Percentiles rank a stretch among this genome's conserved stretches.
Evolutionary conservation across 1,140 invertebrate species (phyloP).

Genomic region (Galendromus occidentalis): DNA sequence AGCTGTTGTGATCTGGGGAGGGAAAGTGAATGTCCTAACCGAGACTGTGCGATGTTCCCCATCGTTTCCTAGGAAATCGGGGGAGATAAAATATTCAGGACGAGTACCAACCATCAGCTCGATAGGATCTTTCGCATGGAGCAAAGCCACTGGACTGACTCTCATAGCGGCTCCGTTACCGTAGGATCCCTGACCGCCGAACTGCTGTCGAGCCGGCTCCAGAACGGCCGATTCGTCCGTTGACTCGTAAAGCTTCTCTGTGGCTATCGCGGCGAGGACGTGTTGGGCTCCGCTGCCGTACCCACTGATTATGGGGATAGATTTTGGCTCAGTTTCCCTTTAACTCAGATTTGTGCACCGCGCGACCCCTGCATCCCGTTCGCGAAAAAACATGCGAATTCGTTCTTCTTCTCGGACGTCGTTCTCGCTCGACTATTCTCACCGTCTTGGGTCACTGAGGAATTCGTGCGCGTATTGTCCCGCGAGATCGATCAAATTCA

Average conservation of each 20-base stretch:
- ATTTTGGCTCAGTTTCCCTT: not conserved
- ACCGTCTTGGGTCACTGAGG: not conserved
- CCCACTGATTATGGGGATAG: not conserved
- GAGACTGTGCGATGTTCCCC: too few relatives aligned
- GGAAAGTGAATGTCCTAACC: not conserved
- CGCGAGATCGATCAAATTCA: conserved; percentile 27
- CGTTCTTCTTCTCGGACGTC: too few relatives aligned
- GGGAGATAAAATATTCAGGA: conserved; percentile 7
- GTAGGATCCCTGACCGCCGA: conserved; percentile 47
- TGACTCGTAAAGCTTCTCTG: conserved; percentile 20
- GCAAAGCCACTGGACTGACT: conserved; percentile 45
- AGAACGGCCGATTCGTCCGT: conserved; percentile 39
- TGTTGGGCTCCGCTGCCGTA: not conserved
- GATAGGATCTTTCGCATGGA: conserved; percentile 32
- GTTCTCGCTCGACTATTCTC: not conserved
- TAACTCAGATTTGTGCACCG: too few relatives aligned
- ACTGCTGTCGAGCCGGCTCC: conserved; percentile 44
- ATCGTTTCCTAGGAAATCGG: too few relatives aligned
- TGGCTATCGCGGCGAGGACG: not conserved
- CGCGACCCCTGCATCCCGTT: too few relatives aligned
- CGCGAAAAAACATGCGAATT: too few relatives aligned
- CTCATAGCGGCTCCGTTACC: conserved; percentile 58
- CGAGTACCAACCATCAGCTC: conserved; percentile 12
- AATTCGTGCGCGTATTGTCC: conserved; percentile 21
- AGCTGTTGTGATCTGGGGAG: conserved; percentile 11